Evolutionary conservation across 2,113 vertebrate genomes (phyloP).

Genomic region (Plestiodon gilberti): DNA sequence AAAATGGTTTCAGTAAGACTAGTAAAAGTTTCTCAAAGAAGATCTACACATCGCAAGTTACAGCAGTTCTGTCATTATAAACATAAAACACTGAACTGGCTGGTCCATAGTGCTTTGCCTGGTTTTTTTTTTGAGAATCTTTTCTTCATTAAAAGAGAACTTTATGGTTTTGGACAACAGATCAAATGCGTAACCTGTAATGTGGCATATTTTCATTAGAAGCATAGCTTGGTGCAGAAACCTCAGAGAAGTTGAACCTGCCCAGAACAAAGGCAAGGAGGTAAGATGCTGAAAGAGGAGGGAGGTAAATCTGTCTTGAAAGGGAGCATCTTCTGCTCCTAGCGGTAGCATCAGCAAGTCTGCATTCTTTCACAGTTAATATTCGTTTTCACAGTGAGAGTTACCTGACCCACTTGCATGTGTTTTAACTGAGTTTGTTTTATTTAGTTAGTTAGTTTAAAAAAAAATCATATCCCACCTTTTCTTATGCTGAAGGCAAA

Average conservation of each 20-base stretch:
- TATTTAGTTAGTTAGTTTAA: too few species aligned
- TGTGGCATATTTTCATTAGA: background rate
- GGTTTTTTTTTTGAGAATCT: background rate
- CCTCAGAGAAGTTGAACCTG: background rate
- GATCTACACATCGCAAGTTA: background rate
- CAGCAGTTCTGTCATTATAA: background rate
- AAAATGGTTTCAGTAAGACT: background rate
- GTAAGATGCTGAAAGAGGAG: background rate
- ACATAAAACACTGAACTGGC: too few species aligned
- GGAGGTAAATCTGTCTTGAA: background rate
- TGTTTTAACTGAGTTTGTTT: background rate
- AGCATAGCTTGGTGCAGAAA: background rate
- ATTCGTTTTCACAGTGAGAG: background rate
- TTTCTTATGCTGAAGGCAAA: too few species aligned
- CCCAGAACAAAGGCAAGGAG: background rate
- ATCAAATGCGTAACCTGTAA: background rate
- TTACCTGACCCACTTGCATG: slow-evolving; percentile 8
- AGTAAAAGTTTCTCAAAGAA: background rate
- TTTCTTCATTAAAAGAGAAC: background rate
- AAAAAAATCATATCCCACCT: too few species aligned
- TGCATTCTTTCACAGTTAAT: background rate
- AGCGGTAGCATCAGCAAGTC: background rate
- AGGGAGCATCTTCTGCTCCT: background rate
- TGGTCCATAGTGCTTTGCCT: background rate
- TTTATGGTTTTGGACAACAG: background rate